A percentile compares a stretch with the other conserved stretches of the same genome.
phyloP scores from a whole-genome alignment of 2,888 invertebrate genomes.

The Trissolcus brochymenae region DNA sequence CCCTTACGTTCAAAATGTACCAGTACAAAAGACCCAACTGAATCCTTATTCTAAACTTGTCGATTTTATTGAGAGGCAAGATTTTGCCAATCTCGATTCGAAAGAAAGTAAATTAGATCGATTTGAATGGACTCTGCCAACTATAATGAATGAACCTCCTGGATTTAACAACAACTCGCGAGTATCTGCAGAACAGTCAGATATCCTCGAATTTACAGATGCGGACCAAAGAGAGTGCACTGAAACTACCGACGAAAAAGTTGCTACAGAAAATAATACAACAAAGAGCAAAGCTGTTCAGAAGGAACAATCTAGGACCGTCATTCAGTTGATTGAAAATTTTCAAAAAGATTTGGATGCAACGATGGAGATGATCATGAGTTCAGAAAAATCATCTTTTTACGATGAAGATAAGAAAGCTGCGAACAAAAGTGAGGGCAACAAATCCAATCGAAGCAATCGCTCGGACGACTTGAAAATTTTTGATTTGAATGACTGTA shows the following conservation, averaged over 20 bases:
- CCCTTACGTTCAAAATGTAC: background rate
- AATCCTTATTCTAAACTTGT: slow-evolving; percentile 32
- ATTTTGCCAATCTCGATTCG: background rate
- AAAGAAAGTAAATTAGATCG: no score
- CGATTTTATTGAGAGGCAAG: slow-evolving; percentile 14
- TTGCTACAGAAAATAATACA: background rate
- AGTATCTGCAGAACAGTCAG: background rate
- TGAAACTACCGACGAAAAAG: background rate
- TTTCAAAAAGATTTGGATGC: slow-evolving; percentile 48
- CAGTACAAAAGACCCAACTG: background rate
- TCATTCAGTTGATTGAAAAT: slow-evolving; percentile 42
- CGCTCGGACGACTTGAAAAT: slow-evolving; percentile 18
- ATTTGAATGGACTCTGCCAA: no score
- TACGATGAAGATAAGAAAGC: no score
- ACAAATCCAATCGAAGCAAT: slow-evolving; percentile 4
- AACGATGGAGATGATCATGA: slow-evolving; percentile 42
- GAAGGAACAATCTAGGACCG: slow-evolving; percentile 23
- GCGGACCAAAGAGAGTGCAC: background rate
- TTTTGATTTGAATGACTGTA: slow-evolving; percentile 16
- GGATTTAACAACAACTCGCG: background rate
- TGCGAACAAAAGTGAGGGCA: background rate
- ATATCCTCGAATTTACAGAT: background rate
- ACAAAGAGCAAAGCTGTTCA: slow-evolving; percentile 3
- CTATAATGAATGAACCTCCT: no score
- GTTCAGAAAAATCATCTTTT: slow-evolving; percentile 11